Conservation (phyloP, 2,113 vertebrate genomes). For the Diadophis punctatus region DNA sequence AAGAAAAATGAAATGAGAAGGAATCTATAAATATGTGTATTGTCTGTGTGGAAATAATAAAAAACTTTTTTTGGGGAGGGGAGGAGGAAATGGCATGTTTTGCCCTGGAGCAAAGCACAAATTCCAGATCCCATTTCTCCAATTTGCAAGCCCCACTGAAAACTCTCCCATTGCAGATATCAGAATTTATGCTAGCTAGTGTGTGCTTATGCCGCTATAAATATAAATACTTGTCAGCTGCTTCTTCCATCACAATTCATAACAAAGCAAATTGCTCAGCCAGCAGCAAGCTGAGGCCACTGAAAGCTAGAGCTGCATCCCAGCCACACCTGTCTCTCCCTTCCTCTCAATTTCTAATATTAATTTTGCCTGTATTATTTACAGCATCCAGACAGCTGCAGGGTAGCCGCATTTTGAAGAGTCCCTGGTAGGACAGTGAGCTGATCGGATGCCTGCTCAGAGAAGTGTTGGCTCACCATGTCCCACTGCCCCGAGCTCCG, state of each 20-base stretch:
- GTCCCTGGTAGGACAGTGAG: slow-evolving; percentile 27
- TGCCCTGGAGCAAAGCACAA: background rate
- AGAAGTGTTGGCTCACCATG: background rate
- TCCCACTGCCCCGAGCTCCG: background rate
- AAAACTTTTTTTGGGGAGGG: no score
- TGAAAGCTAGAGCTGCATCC: background rate
- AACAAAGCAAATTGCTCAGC: slow-evolving; percentile 11
- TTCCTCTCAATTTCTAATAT: background rate
- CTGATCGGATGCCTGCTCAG: background rate
- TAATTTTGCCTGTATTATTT: slow-evolving; percentile 13
- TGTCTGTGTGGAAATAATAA: no score
- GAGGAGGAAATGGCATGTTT: background rate
- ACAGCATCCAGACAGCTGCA: background rate
- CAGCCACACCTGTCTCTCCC: background rate
- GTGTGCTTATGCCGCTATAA: slow-evolving; percentile 1
- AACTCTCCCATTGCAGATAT: background rate
- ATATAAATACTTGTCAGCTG: slow-evolving; percentile 9
- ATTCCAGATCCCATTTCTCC: background rate
- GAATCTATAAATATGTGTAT: no score
- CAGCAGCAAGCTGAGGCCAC: background rate
- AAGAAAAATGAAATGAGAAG: no score
- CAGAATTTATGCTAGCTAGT: slow-evolving; percentile 19
- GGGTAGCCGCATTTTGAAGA: background rate
- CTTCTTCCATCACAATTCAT: slow-evolving; percentile 20
- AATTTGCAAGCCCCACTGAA: background rate